Evolutionary conservation across 1,140 invertebrate species (phyloP), one percentile per base, ranked within the genome.

Genomic region (Euura saliciscinereae): DNA sequence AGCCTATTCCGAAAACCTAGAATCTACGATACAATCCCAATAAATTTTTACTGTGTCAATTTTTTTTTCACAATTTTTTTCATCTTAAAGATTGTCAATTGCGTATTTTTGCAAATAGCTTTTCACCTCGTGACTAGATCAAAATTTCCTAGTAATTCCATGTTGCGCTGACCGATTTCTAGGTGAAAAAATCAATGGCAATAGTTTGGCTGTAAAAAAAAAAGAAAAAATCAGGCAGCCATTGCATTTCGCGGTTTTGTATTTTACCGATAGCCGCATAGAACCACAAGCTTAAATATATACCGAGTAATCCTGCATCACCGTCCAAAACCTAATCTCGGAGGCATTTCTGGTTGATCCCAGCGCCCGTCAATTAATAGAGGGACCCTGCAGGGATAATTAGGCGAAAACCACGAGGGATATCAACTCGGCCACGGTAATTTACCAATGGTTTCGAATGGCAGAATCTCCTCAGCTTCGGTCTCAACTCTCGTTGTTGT

Each of bases 331-430:
- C 51, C 51, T 11, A n/a, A n/a, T 0, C 6, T 59, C 51, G 51
- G 51, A 8, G 51, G 51, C 51, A 8, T 8, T n/a, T 59, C 51
- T 59, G 28, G 28, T 28, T 28, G 51, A 59, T 59, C 51, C 51
- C 51, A 6, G 51, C 8, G 13, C 28, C 28, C 51, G 51, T 59
- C 4, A 59, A 59, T 59, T 59, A 59, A 59, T 59, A 59, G 51
- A 59, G 51, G 28, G 51, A 59, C 6, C 51, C 51, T 59, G 44
- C 70, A 66, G 28, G 46, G 74, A 80, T 82, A 82, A 82, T 82
- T 79, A 82, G 79, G 71, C 75, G 75, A 80, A 80, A 78, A 80
- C 75, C 77, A 66, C 77, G 44, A 67, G 66, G 66, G 66, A 73
- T 73, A 74, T 79, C 76, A 77, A 28, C 68, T 44, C 68, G 76